Evolutionary conservation across 1,140 invertebrate species (phyloP), one percentile per base, ranked within the genome.

Genomic region (Listronotus bonariensis): DNA sequence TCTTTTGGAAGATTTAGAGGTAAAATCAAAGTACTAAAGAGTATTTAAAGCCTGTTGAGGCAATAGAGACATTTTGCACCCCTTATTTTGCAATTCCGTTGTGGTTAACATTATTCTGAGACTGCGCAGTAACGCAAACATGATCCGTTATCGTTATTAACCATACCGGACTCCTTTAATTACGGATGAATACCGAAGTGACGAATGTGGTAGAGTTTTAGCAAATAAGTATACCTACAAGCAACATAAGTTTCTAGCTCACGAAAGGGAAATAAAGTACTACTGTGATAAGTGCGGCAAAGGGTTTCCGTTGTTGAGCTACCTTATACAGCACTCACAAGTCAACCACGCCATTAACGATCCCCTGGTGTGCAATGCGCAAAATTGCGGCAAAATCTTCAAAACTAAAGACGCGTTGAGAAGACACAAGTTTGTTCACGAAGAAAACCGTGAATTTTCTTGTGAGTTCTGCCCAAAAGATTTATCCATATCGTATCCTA

Each of bases 1-100:
- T 56, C 63, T 79, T 14, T 76, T 80, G 15, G 84, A 86, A 65
- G 81, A 84, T 46, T 82, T 87, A 87, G 70, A 88, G 92, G 14
- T 11, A 34, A 52, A 52, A 11, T n/a, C 0, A 11, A 12, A 7
- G 17, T 20, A 12, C 1, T n/a, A n/a, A n/a, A n/a, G n/a, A n/a
- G n/a, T n/a, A n/a, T n/a, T n/a, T n/a, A n/a, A n/a, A n/a, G n/a
- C 12, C n/a, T n/a, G n/a, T n/a, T n/a, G 11, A n/a, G 8, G 18
- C 18, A 40, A n/a, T 31, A 14, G 3, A 11, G 15, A 41, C 5
- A n/a, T n/a, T n/a, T n/a, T n/a, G n/a, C n/a, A n/a, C n/a, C n/a
- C n/a, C n/a, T n/a, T n/a, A n/a, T n/a, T n/a, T n/a, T n/a, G n/a
- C n/a, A n/a, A n/a, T n/a, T n/a, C n/a, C n/a, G n/a, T n/a, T n/a